Evolutionary conservation across 2,888 invertebrate genomes (phyloP).

Genomic region (Dolomedes plantarius): DNA sequence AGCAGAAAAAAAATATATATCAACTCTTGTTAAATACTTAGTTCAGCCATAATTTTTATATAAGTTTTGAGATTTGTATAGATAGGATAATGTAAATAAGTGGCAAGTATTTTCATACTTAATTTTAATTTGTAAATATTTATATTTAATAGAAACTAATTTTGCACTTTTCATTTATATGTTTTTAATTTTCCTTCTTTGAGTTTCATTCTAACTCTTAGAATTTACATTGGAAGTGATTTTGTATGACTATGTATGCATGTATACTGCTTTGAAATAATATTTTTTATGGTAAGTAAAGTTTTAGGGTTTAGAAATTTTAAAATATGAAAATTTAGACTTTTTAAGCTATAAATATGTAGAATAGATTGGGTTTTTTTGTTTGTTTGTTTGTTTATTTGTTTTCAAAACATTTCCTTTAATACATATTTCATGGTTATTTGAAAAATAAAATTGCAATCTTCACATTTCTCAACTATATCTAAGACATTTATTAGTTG

Average conservation of each 20-base stretch:
- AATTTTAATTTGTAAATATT: constrained; percentile 7
- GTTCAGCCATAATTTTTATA: not conserved
- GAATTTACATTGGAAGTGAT: not conserved
- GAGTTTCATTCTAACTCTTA: too few species aligned
- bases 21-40: not conserved
- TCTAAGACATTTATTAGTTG: not conserved
- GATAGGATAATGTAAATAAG: not conserved
- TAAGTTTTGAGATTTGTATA: not conserved
- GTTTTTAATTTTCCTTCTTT: not conserved
- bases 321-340: not conserved
- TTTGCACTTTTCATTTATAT: not conserved
- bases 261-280: not conserved
- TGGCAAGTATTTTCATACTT: constrained; percentile 9
- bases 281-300: not conserved
- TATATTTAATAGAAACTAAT: not conserved
- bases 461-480: not conserved
- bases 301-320: not conserved
- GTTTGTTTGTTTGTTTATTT: too few species aligned
- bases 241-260: not conserved
- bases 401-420: not conserved
- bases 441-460: not conserved
- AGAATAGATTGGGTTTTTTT: too few species aligned
- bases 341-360: not conserved
- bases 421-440: not conserved
- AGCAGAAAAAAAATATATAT: not conserved